Base-by-base conservation (phyloP, 2,888 invertebrate species). In the Pediacus dermestoides region DNA sequence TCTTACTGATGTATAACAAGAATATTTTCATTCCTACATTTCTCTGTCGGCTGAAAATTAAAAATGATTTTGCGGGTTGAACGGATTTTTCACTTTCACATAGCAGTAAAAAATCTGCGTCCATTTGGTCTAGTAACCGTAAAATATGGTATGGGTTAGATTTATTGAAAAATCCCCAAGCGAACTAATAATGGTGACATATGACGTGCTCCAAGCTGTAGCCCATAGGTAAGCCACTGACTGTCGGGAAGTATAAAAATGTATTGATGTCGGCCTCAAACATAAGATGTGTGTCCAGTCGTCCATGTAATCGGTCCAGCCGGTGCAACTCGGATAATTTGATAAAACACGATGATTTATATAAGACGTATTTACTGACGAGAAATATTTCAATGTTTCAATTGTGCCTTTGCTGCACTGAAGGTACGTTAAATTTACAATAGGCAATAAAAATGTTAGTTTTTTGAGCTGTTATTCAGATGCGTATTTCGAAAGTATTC, bases 341-440 rank as follows among this genome's bases (percentile, higher is more conserved):
- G 57, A 58, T 58, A 59, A 61, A 58, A 58, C 55, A 46, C 50
- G 46, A 55, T 58, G 60, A 60, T 61, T 61, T 60, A 60, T 61
- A 57, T 54, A 52, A 42, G 48, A 37, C 37, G 46, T 52, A 50
- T 46, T 50, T 46, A 46, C 41, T 34, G 37, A 28, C 39, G 38
- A 26, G 28, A 25, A 9, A 16, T 30, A 22, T 15, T n/a, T n/a
- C n/a, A n/a, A n/a, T n/a, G n/a, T n/a, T n/a, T n/a, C n/a, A n/a
- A n/a, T n/a, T n/a, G n/a, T n/a, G n/a, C n/a, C n/a, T n/a, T n/a
- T n/a, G n/a, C n/a, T n/a, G n/a, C n/a, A n/a, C n/a, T n/a, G n/a
- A n/a, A n/a, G n/a, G n/a, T n/a, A n/a, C n/a, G n/a, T n/a, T n/a
- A n/a, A n/a, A n/a, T n/a, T n/a, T n/a, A n/a, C n/a, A n/a, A n/a